Base-by-base conservation (phyloP, 2,113 vertebrate genomes). In the Poicephalus meyeri region DNA sequence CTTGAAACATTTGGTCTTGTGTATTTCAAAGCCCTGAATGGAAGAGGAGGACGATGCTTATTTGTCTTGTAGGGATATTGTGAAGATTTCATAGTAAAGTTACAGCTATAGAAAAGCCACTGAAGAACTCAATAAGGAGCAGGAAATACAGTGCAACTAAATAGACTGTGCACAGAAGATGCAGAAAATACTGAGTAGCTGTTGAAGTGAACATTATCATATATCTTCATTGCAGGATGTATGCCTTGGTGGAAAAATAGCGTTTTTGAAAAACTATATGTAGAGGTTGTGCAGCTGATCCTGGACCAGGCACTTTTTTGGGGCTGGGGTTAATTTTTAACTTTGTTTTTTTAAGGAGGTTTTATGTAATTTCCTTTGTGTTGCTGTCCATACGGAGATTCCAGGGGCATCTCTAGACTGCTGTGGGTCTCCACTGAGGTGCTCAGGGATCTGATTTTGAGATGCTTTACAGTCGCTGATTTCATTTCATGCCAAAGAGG, bases 391-490 rank as follows among this genome's bases (percentile, higher is more conserved):
- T 41, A 10, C 11, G 6, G 86, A 68, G 60, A 10, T 73, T 31
- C 66, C 7, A 6, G 17, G 24, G 33, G 20, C 15, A 2, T 42
- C 46, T 20, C 35, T 18, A 6, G 37, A 4, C 3, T 3, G 1
- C 37, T 3, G 29, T 1, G 0, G 11, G 3, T 24, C 44, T 60
- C 28, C 1, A 3, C 61, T 31, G 66, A 24, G 23, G 3, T 55
- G 52, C 26, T 42, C 26, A 33, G n/a, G 39, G 46, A 5, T 28
- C 55, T 50, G 29, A 23, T 35, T 16, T 37, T 1, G 0, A 33
- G 26, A 6, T 78, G 6, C 24, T 35, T 11, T 16, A 11, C 18
- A 10, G 15, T 11, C 18, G 58, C 46, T 6, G 6, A 3, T 41
- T 61, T 49, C 14, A 3, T 56, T 23, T n/a, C 39, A 18, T 33